Evolutionary conservation across 2,888 invertebrate species (phyloP), one percentile per base, ranked within the genome.

Genomic region (Drosophila incognita): DNA sequence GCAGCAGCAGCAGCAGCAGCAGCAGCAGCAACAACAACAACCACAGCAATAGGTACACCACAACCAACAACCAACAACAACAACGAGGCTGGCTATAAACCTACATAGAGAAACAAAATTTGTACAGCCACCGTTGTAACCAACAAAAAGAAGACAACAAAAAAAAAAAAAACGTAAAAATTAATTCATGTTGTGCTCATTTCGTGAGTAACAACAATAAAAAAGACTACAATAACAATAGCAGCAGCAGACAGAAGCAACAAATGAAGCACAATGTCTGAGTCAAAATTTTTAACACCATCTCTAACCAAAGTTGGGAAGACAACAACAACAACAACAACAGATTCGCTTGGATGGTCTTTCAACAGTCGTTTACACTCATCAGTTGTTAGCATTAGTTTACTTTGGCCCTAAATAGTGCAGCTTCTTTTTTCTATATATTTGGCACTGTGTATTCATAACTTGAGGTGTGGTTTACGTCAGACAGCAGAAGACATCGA

Each of bases 161-260:
- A 58, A 54, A 40, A 49, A 61, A n/a, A 71, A 68, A 67, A 77
- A 57, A 69, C 57, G 53, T 60, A 64, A 72, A 85, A 84, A 87
- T 80, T 82, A 90, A 87, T 83, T 89, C 83, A 79, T 82, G 90
- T 85, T 90, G 89, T 89, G 88, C 91, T 79, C 89, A 87, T 89
- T 89, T 90, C 78, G 80, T 83, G 87, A 81, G 72, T 74, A 58
- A 36, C 53, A 49, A 42, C 57, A 64, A 61, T 48, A 62, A 56
- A 31, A 58, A 29, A 31, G 60, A 48, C 31, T 57, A 29, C 49
- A 62, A 40, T 38, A 54, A 62, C 36, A 75, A 42, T 27, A 60
- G 27, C 54, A 21, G 33, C 42, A 49, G 27, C 54, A 24, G 24
- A 54, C 48, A 77, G 33, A 29, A 65, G 40, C 62, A 38, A 24